Evolutionary conservation across 2,888 invertebrate genomes (phyloP).

Genomic region (Oscheius myriophilus): DNA sequence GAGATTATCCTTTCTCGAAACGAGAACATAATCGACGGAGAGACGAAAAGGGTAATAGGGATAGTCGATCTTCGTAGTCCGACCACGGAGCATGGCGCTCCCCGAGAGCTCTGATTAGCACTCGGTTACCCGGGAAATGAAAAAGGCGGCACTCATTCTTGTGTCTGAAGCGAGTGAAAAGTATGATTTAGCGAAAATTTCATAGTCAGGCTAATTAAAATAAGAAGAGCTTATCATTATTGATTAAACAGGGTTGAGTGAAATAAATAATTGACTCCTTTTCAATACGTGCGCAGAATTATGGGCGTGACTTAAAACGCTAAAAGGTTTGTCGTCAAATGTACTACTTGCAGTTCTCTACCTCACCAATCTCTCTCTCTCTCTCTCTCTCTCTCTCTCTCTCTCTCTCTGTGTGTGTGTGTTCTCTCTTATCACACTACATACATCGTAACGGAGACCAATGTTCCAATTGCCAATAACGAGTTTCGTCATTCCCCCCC

Average conservation of each 20-base stretch:
- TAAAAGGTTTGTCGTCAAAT: no score
- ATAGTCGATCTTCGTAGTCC: conserved; percentile 42
- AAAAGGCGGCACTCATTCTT: neutral
- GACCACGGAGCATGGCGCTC: neutral
- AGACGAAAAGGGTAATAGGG: conserved; percentile 59
- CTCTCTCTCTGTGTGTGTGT: no score
- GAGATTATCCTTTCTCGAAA: conserved; percentile 35
- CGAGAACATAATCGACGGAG: conserved; percentile 53
- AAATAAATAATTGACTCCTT: no score
- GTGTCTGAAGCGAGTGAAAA: neutral
- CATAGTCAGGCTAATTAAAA: no score
- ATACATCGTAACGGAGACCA: neutral
- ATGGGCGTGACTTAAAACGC: no score
- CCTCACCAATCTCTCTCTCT: no score
- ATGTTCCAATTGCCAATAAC: neutral
- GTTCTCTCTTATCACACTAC: no score
- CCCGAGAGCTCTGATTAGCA: neutral
- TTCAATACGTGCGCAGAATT: no score
- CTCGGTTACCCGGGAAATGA: conserved; percentile 10
- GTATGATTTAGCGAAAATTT: neutral
- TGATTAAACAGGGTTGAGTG: no score
- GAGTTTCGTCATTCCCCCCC: neutral
- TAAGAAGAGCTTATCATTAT: no score
- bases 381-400: no score
- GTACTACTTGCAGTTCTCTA: no score